Evolutionary conservation across 2,113 vertebrate species (phyloP).

Genomic region (Psephotus haematonotus): DNA sequence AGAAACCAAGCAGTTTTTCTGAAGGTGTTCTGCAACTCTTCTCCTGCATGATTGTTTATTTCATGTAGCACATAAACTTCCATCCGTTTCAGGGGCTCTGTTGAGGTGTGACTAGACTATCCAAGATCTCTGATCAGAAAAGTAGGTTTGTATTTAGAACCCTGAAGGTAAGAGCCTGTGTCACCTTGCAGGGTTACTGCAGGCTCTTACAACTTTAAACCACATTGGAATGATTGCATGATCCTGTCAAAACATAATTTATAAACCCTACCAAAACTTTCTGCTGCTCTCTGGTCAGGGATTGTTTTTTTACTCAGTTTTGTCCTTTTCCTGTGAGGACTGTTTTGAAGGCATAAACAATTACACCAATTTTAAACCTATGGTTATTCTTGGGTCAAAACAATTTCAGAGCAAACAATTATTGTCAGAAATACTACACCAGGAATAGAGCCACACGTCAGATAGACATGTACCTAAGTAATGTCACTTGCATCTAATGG

Average conservation of each 20-base stretch:
- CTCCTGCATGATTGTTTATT: background rate
- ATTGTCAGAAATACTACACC: background rate
- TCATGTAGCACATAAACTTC: background rate
- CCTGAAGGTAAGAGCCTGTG: background rate
- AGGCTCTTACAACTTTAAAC: background rate
- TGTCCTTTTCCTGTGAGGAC: background rate
- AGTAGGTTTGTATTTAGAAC: background rate
- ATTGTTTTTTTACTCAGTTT: background rate
- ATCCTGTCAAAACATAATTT: background rate
- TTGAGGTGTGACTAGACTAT: background rate
- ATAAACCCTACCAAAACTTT: background rate
- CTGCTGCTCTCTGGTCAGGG: background rate
- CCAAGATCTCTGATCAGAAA: background rate
- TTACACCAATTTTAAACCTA: background rate
- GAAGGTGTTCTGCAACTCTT: background rate
- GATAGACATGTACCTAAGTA: background rate
- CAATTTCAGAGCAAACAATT: background rate
- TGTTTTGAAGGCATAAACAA: background rate
- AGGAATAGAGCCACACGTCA: background rate
- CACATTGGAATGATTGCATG: background rate
- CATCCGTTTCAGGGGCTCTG: background rate
- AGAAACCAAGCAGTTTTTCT: background rate
- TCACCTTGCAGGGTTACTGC: background rate
- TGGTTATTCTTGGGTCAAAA: background rate
- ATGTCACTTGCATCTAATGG: background rate